Evolutionary conservation across 2,797 vertebrate species (phyloP).

Genomic region (Halcyon badia): DNA sequence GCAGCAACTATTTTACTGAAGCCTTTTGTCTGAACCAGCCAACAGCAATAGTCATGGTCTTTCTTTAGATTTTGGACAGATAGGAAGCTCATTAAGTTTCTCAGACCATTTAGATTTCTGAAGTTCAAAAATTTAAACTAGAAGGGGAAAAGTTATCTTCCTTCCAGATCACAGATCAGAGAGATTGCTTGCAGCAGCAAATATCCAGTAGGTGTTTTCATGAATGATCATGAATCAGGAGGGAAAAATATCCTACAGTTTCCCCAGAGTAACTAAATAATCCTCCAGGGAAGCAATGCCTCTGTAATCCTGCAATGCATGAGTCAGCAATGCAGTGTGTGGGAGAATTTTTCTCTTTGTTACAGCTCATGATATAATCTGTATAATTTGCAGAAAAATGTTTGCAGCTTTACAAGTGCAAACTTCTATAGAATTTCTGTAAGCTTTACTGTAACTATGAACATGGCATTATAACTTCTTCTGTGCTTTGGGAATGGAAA

Average conservation of each 20-base stretch:
- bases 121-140: background rate
- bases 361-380: background rate
- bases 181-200: conserved; percentile 21
- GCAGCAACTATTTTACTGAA: background rate
- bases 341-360: conserved; percentile 10
- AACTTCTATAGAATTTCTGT: background rate
- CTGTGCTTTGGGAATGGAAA: background rate
- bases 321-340: background rate
- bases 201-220: conserved; percentile 46
- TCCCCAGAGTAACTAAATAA: background rate
- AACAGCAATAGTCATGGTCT: background rate
- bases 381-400: background rate
- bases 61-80: background rate
- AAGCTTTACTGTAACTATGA: background rate
- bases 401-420: background rate
- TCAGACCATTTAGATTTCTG: background rate
- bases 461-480: background rate
- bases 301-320: background rate
- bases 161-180: background rate
- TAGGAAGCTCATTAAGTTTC: background rate
- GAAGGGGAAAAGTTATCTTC: background rate
- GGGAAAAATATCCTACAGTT: background rate
- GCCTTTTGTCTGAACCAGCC: background rate
- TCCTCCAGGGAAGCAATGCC: background rate
- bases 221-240: conserved; percentile 55